Base-by-base conservation (phyloP, 2,113 vertebrate species). In the Platycercus adscitus region DNA sequence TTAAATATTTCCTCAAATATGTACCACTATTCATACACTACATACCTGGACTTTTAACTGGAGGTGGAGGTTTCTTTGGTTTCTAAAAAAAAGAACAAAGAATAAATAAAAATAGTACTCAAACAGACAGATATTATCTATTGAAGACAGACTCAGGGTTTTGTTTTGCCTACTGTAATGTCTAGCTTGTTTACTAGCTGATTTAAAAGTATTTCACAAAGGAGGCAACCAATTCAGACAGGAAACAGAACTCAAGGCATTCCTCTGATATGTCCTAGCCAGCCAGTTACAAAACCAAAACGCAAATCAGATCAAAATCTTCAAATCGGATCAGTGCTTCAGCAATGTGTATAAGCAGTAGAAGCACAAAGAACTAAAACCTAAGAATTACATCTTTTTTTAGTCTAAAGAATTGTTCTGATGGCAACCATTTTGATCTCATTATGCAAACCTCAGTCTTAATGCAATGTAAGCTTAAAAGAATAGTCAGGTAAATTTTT, bases 51-150 rank as follows among this genome's bases (percentile, higher is more conserved):
- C 87, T 93, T 97, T 99, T 99, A 71, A 91, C 95, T 81, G 98
- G 98, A 90, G 98, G 98, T 17, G 98, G 98, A 73, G 98, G 98
- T 96, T 99, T 99, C 98, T 98, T 99, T 98, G 98, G 98, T 96
- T 98, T 99, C 98, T 99, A 11, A 18, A 63, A 61, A 49, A 17
- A 16, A 64, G 64, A 20, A 9, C 16, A 49, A 39, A 33, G 8
- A 78, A 53, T 49, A 91, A 69, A 49, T 18, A 86, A 80, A 39
- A 58, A 10, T 23, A 35, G 21, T 24, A 58, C 56, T 31, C 26
- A 82, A 80, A 47, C 6, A 52, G 61, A 21, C 33, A 55, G 49
- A 49, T 43, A 81, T 33, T 55, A 9, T 44, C 31, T 68, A 60
- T 14, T 5, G 9, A 65, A 81, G 17, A 50, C 28, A 76, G 43